phyloP scores from a whole-genome alignment of 2,113 vertebrate species.

The Pomatorhinus ruficollis region DNA sequence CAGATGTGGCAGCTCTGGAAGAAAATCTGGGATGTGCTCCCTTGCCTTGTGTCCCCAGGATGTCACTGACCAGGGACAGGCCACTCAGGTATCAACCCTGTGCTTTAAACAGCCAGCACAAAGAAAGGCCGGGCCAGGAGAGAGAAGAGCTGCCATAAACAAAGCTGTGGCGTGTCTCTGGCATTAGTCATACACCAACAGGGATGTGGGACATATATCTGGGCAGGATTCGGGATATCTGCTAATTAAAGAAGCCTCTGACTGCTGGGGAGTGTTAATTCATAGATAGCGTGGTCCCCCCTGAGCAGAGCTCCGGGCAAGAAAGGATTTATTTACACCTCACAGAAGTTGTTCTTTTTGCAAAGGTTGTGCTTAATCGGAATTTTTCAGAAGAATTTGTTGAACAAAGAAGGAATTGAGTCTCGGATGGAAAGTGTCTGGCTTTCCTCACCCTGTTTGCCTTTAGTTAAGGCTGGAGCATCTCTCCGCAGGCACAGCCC shows the following conservation, averaged over 20 bases:
- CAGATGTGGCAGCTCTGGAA: not conserved
- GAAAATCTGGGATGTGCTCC: fast-evolving
- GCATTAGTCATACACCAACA: not conserved
- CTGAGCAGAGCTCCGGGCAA: not conserved
- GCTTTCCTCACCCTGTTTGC: not conserved
- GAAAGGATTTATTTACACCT: conserved; percentile 47
- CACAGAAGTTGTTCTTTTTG: not conserved
- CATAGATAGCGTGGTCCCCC: not conserved
- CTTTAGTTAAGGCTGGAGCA: not conserved
- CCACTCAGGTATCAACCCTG: not conserved
- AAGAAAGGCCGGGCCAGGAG: not conserved
- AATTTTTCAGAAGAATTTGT: not conserved
- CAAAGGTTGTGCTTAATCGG: not conserved
- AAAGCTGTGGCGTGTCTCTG: not conserved
- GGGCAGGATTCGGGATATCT: not conserved
- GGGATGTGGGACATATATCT: conserved; percentile 8
- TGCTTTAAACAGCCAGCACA: not conserved
- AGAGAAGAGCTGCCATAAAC: not conserved
- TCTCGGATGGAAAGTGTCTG: not conserved
- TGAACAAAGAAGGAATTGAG: not conserved
- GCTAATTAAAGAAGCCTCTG: conserved; percentile 46
- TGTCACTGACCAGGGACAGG: not conserved
- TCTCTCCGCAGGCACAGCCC: not conserved
- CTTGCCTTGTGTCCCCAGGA: not conserved
- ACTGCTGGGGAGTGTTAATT: conserved; percentile 17